Evolutionary conservation across 2,888 invertebrate genomes (phyloP).

Genomic region (Noctuana brunneofusca): DNA sequence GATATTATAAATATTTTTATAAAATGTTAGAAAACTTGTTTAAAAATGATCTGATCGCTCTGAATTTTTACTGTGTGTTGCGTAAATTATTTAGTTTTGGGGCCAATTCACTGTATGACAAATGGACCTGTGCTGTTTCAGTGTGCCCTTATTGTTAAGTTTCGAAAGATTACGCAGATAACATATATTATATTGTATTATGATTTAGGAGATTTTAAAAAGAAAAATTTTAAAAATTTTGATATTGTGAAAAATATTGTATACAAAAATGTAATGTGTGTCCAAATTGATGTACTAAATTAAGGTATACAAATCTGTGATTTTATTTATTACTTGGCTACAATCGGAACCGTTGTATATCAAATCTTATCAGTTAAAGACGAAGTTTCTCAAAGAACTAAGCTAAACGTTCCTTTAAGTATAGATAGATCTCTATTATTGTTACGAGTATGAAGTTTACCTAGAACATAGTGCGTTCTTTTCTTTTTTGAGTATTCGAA

Average conservation of each 20-base stretch:
- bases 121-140: constrained; percentile 39
- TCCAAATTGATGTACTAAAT: constrained; percentile 66
- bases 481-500: constrained; percentile 11
- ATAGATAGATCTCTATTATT: constrained; percentile 79
- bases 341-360: constrained; percentile 51
- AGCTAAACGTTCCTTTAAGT: constrained; percentile 79
- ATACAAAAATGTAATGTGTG: constrained; percentile 41
- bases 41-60: constrained; percentile 62
- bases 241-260: constrained; percentile 39
- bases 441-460: constrained; percentile 62
- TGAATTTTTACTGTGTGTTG: constrained; percentile 68
- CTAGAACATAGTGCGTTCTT: constrained; percentile 33
- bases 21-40: constrained; percentile 76
- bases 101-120: constrained; percentile 46
- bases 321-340: constrained; percentile 77
- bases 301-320: constrained; percentile 78
- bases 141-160: constrained; percentile 69
- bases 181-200: constrained; percentile 58
- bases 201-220: constrained; percentile 58
- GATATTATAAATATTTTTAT: constrained; percentile 75
- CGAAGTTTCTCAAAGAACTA: constrained; percentile 69
- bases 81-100: constrained; percentile 72
- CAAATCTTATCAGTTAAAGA: constrained; percentile 40
- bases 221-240: constrained; percentile 51
- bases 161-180: constrained; percentile 73